Evolutionary conservation across 1,140 invertebrate genomes (phyloP).

Genomic region (Ips typographus): DNA sequence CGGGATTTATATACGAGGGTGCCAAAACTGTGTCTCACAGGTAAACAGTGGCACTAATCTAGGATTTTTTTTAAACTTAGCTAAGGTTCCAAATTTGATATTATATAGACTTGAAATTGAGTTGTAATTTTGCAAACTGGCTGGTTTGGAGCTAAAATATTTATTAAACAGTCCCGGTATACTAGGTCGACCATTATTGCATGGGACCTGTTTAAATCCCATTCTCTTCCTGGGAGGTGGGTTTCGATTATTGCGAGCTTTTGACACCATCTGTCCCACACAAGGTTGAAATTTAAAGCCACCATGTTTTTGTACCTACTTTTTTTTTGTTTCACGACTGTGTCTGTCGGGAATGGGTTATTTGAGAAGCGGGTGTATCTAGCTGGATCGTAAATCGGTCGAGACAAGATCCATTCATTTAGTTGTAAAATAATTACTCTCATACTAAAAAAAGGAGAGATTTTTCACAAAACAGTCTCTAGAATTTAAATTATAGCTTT

Average conservation of each 20-base stretch:
- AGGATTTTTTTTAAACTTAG: too few relatives aligned
- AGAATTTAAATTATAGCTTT: too few relatives aligned
- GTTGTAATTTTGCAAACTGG: too few relatives aligned
- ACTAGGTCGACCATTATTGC: slow-evolving; percentile 3
- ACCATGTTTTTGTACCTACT: slow-evolving; percentile 28
- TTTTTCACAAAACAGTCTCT: too few relatives aligned
- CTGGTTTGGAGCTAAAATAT: too few relatives aligned
- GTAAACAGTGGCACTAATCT: not conserved
- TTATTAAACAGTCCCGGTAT: not conserved
- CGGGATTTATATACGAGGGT: not conserved
- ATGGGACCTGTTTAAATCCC: slow-evolving; percentile 30
- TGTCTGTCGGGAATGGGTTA: not conserved
- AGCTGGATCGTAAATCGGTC: too few relatives aligned
- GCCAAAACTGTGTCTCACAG: slow-evolving; percentile 14
- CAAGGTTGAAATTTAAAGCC: slow-evolving; percentile 25
- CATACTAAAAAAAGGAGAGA: too few relatives aligned
- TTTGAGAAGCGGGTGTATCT: not conserved
- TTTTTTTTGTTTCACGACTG: slow-evolving; percentile 9
- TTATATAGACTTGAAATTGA: too few relatives aligned
- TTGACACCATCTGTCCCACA: slow-evolving; percentile 37
- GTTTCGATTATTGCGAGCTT: slow-evolving; percentile 35
- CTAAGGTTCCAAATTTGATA: too few relatives aligned
- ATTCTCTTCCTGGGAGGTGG: slow-evolving; percentile 34
- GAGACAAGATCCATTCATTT: too few relatives aligned
- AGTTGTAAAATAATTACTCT: too few relatives aligned